A percentile compares a stretch with the other conserved stretches of the same genome.
Conservation (phyloP, 2,113 vertebrate species). For the Hemibagrus wyckioides region DNA sequence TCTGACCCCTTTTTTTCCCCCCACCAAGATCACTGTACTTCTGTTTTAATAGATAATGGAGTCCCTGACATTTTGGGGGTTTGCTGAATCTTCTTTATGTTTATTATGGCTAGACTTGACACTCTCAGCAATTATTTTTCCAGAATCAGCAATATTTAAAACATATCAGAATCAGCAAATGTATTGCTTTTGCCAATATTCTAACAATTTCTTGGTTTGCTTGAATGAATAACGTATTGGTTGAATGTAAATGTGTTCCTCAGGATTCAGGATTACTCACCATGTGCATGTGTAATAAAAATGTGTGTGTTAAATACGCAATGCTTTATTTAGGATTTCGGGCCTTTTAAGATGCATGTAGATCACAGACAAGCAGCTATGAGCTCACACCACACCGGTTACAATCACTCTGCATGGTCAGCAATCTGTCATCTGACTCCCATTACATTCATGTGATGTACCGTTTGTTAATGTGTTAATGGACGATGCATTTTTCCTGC, state of each 20-base stretch:
- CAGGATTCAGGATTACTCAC: not conserved
- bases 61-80: not conserved
- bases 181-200: not conserved
- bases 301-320: not conserved
- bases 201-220: not conserved
- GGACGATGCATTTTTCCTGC: not conserved
- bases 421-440: not conserved
- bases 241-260: not conserved
- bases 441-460: conserved; percentile 22
- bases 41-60: not conserved
- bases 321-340: not conserved
- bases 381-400: not conserved
- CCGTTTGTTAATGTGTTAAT: conserved; percentile 20
- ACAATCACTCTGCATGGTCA: conserved; percentile 18
- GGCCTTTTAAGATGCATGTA: not conserved
- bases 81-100: not conserved
- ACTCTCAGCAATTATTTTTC: not conserved
- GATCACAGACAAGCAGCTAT: not conserved
- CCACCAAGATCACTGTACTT: not conserved
- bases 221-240: not conserved
- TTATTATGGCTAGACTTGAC: not conserved
- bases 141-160: not conserved
- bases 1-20: too few relatives aligned
- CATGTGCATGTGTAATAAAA: not conserved
- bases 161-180: not conserved